Evolutionary conservation across 2,888 invertebrate genomes (phyloP), one percentile per base, ranked within the genome.

Genomic region (Eugnorisma glareosa): DNA sequence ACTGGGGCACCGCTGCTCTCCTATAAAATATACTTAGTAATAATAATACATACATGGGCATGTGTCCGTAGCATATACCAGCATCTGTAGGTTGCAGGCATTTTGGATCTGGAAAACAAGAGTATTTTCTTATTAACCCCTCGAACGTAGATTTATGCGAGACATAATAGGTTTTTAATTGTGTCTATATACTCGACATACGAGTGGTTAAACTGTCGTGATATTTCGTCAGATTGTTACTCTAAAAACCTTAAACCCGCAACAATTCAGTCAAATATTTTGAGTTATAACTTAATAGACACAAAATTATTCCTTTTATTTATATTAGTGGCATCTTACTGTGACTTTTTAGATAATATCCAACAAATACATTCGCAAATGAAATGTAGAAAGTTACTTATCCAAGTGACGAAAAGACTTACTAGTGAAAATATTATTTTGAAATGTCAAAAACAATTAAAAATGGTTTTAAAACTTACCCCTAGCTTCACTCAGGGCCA

Each of bases 71-170:
- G 37, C 80, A 81, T 7, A 81, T 4, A 0, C 80, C 80, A 6
- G 10, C 8, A 10, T 83, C 80, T 0, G 59, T 83, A 15, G 59
- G 66, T 4, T 28, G 78, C n/a, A 81, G 28, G 21, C 80, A 81
- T 28, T 35, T 67, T 13, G 80, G 18, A 24, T 81, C 80, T 81
- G 83, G 83, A 45, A 70, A 80, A 40, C 1, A 37, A 59, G 2
- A 10, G 18, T 1, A 35, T 0, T 37, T 31, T 78, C 43, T 28
- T 51, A 43, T 43, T 15, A n/a, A n/a, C n/a, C n/a, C n/a, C n/a
- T n/a, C n/a, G n/a, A n/a, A n/a, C n/a, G n/a, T n/a, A n/a, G n/a
- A n/a, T n/a, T n/a, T n/a, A n/a, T n/a, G n/a, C n/a, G n/a, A n/a
- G n/a, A n/a, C n/a, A n/a, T n/a, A n/a, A n/a, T n/a, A n/a, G n/a